Evolutionary conservation across 2,797 vertebrate species (phyloP), one percentile per base, ranked within the genome.

Genomic region (Streptopelia turtur): DNA sequence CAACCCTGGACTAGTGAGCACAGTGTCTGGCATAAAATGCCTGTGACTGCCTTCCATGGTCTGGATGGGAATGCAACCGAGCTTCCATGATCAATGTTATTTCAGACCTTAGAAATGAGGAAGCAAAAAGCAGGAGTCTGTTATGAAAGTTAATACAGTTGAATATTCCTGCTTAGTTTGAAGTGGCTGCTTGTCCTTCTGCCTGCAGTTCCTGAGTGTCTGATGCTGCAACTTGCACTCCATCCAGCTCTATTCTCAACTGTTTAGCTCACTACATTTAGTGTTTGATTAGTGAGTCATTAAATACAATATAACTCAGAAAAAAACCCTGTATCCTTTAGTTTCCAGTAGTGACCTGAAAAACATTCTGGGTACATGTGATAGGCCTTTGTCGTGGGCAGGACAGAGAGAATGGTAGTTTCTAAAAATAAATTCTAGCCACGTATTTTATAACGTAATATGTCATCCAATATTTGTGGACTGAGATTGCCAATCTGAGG

Each of bases 41-140:
- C 7, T 65, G 57, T 24, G 37, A 13, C 15, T 74, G 16, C 35
- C 13, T 55, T 60, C 17, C 0, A 0, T 56, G 22, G 14, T 33
- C 64, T 66, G 30, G 31, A 4, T 68, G 33, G 74, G 72, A 80
- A 59, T 53, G 14, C 7, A 63, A 2, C 31, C 27, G 37, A 35
- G 16, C 15, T 70, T 65, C 17, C 33, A 14, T 18, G 16, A n/a
- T 33, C 61, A 35, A 16, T 21, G 5, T 47, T 25, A 18, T 45
- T 56, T 75, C 53, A 70, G 55, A 52, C 10, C 18, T 22, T 59
- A 57, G 57, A 45, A 49, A 45, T 23, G 23, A 55, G 28, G 33
- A 33, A 28, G 13, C 11, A 49, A 18, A 57, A 84, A 45, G 4
- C 18, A 61, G 20, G 21, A 22, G 8, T 78, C n/a, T 3, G 0